Evolutionary conservation across 1,140 invertebrate species (phyloP).

Genomic region (Pseudachorutes palmiensis): DNA sequence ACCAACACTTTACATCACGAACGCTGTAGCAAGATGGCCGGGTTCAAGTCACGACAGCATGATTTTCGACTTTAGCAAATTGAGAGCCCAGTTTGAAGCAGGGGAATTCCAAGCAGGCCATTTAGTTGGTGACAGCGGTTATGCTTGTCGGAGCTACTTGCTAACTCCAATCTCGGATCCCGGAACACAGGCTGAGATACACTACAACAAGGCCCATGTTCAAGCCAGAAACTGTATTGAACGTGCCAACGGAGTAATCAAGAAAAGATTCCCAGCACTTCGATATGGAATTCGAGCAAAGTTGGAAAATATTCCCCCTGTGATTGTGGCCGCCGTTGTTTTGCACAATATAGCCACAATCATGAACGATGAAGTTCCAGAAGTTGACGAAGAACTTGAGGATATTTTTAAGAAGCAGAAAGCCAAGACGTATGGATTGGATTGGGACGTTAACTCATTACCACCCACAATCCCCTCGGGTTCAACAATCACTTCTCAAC

Average conservation of each 20-base stretch:
- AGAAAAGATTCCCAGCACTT: constrained; percentile 18
- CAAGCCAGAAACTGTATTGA: constrained; percentile 20
- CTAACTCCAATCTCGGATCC: constrained; percentile 8
- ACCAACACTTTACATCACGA: constrained; percentile 33
- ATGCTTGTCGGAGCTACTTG: constrained; percentile 3
- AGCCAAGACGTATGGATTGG: background rate
- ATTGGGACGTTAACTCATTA: background rate
- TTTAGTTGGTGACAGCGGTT: constrained; percentile 13
- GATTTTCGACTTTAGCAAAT: constrained; percentile 6
- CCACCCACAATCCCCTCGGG: background rate
- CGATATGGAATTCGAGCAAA: constrained; percentile 17
- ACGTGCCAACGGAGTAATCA: constrained; percentile 16
- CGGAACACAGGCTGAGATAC: background rate
- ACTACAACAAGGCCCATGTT: constrained; percentile 7
- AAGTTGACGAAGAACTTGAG: constrained; percentile 4
- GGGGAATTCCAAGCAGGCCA: background rate
- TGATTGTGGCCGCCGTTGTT: constrained; percentile 14
- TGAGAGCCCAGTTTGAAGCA: constrained; percentile 41
- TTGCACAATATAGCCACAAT: constrained; percentile 18
- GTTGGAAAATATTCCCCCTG: constrained; percentile 4
- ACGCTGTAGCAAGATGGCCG: background rate
- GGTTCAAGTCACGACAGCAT: constrained; percentile 1
- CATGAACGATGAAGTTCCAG: constrained; percentile 17
- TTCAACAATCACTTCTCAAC: background rate
- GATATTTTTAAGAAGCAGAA: background rate